Base-by-base conservation (phyloP, 1,140 invertebrate genomes). In the Musca vetustissima region DNA sequence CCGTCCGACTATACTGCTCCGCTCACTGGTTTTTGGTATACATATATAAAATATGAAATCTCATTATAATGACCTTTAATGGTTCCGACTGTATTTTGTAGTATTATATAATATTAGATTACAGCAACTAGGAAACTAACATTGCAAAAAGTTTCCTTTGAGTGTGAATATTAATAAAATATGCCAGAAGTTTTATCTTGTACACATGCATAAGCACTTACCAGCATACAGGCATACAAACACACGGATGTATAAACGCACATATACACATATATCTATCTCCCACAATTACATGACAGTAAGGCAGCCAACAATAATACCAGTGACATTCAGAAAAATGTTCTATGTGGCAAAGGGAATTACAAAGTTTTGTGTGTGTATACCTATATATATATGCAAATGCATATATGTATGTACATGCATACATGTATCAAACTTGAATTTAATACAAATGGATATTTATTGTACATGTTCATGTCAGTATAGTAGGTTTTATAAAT, bases 141-240 rank as follows among this genome's bases (percentile, higher is more conserved):
- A 43, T 43, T 8, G 36, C 7, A 43, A n/a, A 59, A 59, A 59
- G 13, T 32, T 32, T 59, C 4, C 28, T 32, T 32, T 28, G 9
- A n/a, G 25, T 59, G 24, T n/a, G 24, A 59, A 59, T 59, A 59
- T 59, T 59, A 59, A 59, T 59, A 59, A 59, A 59, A 59, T 59
- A 28, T 59, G 55, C 28, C 55, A 59, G n/a, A 59, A 59, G 55
- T 59, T 59, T 32, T 59, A 59, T 59, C 24, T 59, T 59, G 28
- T 17, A 59, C n/a, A 59, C 53, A 57, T 28, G 25, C 9, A 28
- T 28, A 57, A 13, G 25, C 53, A 11, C 36, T 43, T 43, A 1
- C 36, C 36, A 28, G 9, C 13, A 59, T 32, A 25, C 24, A 57
- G 15, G n/a, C 22, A 24, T 55, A 55, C 13, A 22, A 24, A 57